Evolutionary conservation across 2,113 vertebrate genomes (phyloP), one percentile per base, ranked within the genome.

Genomic region (Neotragus pygmaeus): DNA sequence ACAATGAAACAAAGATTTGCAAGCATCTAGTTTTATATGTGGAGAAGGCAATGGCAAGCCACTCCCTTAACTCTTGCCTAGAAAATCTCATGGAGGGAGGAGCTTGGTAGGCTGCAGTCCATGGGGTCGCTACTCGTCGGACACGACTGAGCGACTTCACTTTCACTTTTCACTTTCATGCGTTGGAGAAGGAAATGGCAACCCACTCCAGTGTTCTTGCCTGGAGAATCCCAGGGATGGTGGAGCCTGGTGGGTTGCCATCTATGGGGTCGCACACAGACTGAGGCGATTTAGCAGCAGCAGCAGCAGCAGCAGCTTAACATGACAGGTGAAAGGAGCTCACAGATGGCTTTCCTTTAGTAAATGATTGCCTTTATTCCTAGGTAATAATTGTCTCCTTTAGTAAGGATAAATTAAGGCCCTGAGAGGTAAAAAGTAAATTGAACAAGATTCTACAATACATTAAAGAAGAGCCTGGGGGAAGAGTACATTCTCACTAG

Each of bases 1-100:
- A 95, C 70, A 95, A 90, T n/a, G 70, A 91, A 80, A 94, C 70
- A 88, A 83, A 8, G 45, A 49, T 51, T 96, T 87, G 16, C 49
- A 82, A 96, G 55, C 11, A 13, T 77, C 88, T 73, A 73, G 27
- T 12, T 83, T 95, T 90, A 53, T 39, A 39, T 43, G 25, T 0
- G 0, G 28, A 30, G 62, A 64, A 64, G 62, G 15, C 62, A n/a
- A 4, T 17, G 30, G 62, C 14, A 17, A 8, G 3, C 62, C 30
- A 64, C 30, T 64, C 30, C 14, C 33, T 7, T 33, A 64, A 64
- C 15, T 64, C 30, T 64, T 64, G 62, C 62, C 62, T 64, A 7
- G 62, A 64, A 64, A 64, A 64, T 64, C 62, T 16, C 62, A 33
- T 64, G 14, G 60, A 33, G 0, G 7, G 62, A 64, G 62, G 62